Base-by-base conservation (phyloP, 2,113 vertebrate genomes). In the Castor canadensis region DNA sequence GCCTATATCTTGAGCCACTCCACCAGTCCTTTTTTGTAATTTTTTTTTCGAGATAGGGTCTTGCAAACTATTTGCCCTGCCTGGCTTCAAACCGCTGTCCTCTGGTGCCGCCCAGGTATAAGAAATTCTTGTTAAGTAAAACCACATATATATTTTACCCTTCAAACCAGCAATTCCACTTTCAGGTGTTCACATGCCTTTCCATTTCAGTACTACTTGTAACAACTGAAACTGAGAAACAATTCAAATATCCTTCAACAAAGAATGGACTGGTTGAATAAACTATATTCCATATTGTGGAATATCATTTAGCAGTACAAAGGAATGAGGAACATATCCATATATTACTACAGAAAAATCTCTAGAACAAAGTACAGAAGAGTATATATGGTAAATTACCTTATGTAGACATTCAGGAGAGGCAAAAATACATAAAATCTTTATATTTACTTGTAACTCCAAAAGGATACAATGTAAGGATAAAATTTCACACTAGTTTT, bases 141-240 rank as follows among this genome's bases (percentile, higher is more conserved):
- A 93, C 62, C 62, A 88, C 22, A 54, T 67, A 69, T 4, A 38
- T 28, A 58, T 82, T 95, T 81, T 89, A 89, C 13, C 22, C 45
- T 72, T 66, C 49, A 38, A 77, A 64, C 28, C n/a, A 77, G 62
- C 30, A 90, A 54, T 64, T 92, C 19, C 10, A 85, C 60, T 71
- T 80, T 47, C 88, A 62, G 28, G 19, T 28, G 72, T 72, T 90
- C 28, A 56, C 5, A 87, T 58, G 52, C 32, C 4, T 72, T 54
- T 60, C 91, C 32, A 91, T 73, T 96, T 91, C 43, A 93, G 64
- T 47, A 88, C 32, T 62, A 66, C 32, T 32, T 79, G 47, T 64
- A 87, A 67, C 79, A 93, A n/a, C 26, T n/a, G 52, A 83, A 79
- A 45, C 54, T 8, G 54, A 24, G 38, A 91, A 94, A 79, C 16